phyloP scores from a whole-genome alignment of 2,888 invertebrate genomes.

The Erebia palarica region DNA sequence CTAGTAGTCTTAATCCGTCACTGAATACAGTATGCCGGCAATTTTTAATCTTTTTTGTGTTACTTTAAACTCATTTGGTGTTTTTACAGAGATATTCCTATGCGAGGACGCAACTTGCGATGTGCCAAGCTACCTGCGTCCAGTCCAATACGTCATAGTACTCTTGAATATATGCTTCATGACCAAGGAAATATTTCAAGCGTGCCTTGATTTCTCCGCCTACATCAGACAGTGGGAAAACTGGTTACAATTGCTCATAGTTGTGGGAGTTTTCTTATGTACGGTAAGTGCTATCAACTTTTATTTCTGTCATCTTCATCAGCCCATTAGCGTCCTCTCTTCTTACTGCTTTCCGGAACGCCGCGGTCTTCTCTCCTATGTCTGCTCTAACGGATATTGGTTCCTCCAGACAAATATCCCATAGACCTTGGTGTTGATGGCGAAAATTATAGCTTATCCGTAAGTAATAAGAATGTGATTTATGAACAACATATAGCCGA shows the following conservation, averaged over 20 bases:
- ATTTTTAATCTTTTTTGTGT: no score
- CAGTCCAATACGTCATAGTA: conserved; percentile 84
- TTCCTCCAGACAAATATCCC: no score
- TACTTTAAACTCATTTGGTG: not conserved
- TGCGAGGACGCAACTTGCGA: conserved; percentile 70
- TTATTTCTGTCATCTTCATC: not conserved
- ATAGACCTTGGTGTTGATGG: no score
- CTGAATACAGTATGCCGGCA: no score
- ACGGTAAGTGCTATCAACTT: conserved; percentile 70
- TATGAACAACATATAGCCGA: no score
- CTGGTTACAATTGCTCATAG: conserved; percentile 91
- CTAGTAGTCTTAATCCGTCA: no score
- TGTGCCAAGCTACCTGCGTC: conserved; percentile 66
- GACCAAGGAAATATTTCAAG: conserved; percentile 90
- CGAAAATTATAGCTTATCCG: no score
- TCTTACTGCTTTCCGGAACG: no score
- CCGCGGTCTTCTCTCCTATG: no score
- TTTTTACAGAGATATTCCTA: conserved; percentile 78
- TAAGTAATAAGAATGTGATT: no score
- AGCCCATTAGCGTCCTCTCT: no score
- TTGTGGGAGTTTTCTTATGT: conserved; percentile 86
- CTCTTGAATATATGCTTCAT: conserved; percentile 84
- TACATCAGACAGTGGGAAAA: conserved; percentile 93
- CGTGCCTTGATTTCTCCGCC: conserved; percentile 87
- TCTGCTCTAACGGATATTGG: no score